Percentiles rank a stretch among this genome's conserved stretches.
These are phyloP conservation scores for Psephotus haematonotus DNA, from an alignment of 2,113 vertebrate species.

Conservation along the genomic window DNA sequence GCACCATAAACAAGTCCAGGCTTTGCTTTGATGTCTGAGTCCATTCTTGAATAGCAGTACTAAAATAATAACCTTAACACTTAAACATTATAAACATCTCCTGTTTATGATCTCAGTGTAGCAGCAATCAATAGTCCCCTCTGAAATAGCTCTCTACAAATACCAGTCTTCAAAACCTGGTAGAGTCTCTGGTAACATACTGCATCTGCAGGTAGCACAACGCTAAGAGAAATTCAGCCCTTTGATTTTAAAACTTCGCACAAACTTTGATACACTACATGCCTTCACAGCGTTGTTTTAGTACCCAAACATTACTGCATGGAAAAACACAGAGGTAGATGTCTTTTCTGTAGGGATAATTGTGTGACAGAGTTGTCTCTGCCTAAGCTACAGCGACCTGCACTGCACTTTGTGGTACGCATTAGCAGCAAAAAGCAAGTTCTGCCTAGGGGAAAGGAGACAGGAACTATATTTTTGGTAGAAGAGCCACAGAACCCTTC, in stretches of 20 bases:
- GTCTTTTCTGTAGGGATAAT: neutral
- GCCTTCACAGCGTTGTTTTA: neutral
- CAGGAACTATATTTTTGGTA: neutral
- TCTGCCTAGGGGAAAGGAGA: neutral
- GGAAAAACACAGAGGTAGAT: neutral
- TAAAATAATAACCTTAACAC: neutral
- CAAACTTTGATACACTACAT: neutral
- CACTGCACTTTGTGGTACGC: neutral
- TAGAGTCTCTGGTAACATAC: neutral
- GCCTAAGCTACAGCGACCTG: neutral
- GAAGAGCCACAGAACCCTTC: neutral
- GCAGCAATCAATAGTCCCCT: neutral
- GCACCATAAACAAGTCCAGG: neutral
- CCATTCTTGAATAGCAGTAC: neutral
- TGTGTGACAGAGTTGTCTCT: neutral
- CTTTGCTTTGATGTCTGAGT: neutral
- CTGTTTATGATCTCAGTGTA: neutral
- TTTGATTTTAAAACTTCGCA: neutral
- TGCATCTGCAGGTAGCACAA: neutral
- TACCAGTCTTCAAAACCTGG: neutral
- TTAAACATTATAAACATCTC: neutral
- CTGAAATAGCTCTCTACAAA: neutral
- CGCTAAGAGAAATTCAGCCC: neutral
- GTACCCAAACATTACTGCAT: neutral
- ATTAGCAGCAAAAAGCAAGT: neutral